These are phyloP conservation scores for Mormyrops attenuatus DNA, from an alignment of 2,797 vertebrate species.

Conservation along the genomic window DNA sequence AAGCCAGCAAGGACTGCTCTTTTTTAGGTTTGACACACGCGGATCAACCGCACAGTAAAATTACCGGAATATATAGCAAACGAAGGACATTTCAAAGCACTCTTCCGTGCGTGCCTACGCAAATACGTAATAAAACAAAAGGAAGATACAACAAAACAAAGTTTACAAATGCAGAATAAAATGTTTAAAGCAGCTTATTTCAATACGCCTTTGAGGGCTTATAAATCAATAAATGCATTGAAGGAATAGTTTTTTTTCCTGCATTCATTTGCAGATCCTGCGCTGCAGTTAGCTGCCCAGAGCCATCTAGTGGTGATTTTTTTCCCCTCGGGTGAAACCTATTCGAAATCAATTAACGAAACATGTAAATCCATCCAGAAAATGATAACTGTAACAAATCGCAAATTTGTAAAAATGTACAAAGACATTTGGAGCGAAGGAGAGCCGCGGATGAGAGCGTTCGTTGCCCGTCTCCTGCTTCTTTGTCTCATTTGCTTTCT, in stretches of 20 bases:
- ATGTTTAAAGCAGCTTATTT: constrained; percentile 5
- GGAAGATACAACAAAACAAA: no score
- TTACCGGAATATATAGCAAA: background rate
- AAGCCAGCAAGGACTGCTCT: background rate
- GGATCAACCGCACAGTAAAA: background rate
- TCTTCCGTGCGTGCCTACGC: constrained; percentile 27
- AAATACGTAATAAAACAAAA: constrained; percentile 5
- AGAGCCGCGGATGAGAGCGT: background rate
- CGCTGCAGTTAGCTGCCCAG: constrained; percentile 6
- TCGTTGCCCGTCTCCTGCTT: background rate
- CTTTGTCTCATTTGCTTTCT: constrained; percentile 4
- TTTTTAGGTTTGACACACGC: background rate
- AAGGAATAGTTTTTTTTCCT: background rate
- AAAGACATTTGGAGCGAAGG: background rate
- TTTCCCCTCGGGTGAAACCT: background rate
- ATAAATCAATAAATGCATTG: background rate
- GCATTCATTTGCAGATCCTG: background rate
- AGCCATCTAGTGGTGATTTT: constrained; percentile 22
- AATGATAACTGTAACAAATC: background rate
- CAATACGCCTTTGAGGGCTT: background rate
- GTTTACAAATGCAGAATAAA: background rate
- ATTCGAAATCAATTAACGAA: background rate
- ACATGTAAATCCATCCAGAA: background rate
- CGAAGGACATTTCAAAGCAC: constrained; percentile 15
- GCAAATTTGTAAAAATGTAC: background rate